phyloP scores from a whole-genome alignment of 92 coral and sea anemone species.

The Porites evermanni region DNA sequence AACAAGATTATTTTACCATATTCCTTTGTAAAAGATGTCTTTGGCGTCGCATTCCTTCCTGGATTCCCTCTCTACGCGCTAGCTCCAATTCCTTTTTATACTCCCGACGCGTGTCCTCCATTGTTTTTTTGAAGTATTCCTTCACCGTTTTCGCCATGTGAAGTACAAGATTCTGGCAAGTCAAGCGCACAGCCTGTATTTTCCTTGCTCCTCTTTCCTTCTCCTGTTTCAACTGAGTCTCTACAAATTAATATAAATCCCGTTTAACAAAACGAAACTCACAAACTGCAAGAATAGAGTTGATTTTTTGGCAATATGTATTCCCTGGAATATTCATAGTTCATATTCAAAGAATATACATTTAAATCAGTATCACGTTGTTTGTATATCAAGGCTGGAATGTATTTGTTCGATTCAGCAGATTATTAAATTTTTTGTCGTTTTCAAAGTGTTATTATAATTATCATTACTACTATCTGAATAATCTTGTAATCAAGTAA shows the following conservation, averaged over 20 bases:
- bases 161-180: constrained; percentile 14
- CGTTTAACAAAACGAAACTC: too few species aligned
- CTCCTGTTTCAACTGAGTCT: constrained; percentile 14
- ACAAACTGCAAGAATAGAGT: too few species aligned
- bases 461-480: too few species aligned
- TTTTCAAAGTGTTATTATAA: too few species aligned
- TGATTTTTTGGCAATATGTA: too few species aligned
- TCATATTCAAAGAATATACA: not conserved
- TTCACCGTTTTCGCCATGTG: constrained; percentile 32
- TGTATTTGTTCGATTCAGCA: too few species aligned
- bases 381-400: too few species aligned
- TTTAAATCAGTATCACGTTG: not conserved
- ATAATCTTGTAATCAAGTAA: too few species aligned
- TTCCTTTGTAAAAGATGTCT: constrained; percentile 11
- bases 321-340: too few species aligned
- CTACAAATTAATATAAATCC: not conserved
- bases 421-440: too few species aligned
- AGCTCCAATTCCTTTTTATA: constrained; percentile 22
- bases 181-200: constrained; percentile 16
- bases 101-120: constrained; percentile 22
- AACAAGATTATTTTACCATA: not conserved
- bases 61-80: constrained; percentile 23
- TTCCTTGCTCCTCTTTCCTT: constrained; percentile 13
- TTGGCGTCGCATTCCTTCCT: constrained; percentile 35
- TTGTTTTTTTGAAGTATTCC: constrained; percentile 33